These are phyloP conservation scores for Eupithecia tripunctaria DNA, from an alignment of 2,888 invertebrate genomes.

Conservation along the genomic window DNA sequence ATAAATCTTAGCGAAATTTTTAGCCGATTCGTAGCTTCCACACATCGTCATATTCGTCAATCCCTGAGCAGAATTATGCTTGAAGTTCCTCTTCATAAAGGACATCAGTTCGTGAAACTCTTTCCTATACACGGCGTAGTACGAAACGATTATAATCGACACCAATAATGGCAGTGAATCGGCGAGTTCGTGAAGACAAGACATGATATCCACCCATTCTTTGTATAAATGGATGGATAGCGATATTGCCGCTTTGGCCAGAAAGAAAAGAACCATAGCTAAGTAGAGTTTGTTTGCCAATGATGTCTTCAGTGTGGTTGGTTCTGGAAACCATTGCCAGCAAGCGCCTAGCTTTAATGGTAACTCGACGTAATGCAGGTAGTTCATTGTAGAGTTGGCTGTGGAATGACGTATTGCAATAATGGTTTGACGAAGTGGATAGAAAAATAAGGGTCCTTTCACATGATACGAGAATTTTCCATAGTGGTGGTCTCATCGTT, in stretches of 20 bases:
- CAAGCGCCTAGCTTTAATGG: conserved; percentile 70
- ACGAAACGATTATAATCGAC: conserved; percentile 63
- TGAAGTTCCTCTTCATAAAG: conserved; percentile 69
- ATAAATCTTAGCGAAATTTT: conserved; percentile 68
- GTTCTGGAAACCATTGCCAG: conserved; percentile 68
- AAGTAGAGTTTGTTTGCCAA: conserved; percentile 65
- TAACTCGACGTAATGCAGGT: conserved; percentile 60
- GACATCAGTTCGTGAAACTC: conserved; percentile 63
- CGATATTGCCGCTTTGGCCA: conserved; percentile 53
- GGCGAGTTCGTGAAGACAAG: conserved; percentile 64
- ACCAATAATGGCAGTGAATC: conserved; percentile 68
- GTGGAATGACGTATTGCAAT: conserved; percentile 27
- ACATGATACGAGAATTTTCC: neutral
- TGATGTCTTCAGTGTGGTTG: conserved; percentile 49
- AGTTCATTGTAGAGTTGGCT: conserved; percentile 50
- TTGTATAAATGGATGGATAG: conserved; percentile 63
- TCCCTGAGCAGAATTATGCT: conserved; percentile 70
- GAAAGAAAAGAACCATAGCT: conserved; percentile 60
- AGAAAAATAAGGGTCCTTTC: neutral
- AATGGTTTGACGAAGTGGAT: neutral
- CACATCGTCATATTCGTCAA: conserved; percentile 75
- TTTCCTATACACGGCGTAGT: conserved; percentile 61
- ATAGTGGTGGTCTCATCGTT: neutral
- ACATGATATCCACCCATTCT: conserved; percentile 70
- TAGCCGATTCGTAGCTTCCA: conserved; percentile 61